Conservation (phyloP, 2,113 vertebrate species). For the Triplophysa tibetana region DNA sequence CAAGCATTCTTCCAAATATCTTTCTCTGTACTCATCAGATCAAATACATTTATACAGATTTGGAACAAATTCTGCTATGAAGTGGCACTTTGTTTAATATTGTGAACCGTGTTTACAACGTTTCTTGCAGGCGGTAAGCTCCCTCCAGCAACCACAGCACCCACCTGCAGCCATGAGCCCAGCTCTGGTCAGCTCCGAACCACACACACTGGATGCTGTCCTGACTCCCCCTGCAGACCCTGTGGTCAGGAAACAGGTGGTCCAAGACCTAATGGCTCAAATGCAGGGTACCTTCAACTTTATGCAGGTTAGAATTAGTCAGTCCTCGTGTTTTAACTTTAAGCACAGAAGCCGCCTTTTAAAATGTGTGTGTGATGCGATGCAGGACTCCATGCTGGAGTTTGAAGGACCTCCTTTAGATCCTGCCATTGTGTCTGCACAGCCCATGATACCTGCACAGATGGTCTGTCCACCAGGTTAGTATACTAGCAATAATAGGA, state of each 20-base stretch:
- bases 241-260: constrained; percentile 88
- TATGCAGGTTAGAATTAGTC: constrained; percentile 84
- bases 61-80: neutral
- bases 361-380: neutral
- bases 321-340: neutral
- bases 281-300: constrained; percentile 99
- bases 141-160: constrained; percentile 69
- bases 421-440: constrained; percentile 96
- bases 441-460: constrained; percentile 94
- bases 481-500: neutral
- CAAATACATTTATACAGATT: too few relatives aligned
- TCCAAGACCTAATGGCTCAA: constrained; percentile 98
- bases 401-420: constrained; percentile 95
- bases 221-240: constrained; percentile 83
- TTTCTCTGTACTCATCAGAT: too few relatives aligned
- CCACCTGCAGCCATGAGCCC: constrained; percentile 61
- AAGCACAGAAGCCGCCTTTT: neutral
- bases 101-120: too few relatives aligned
- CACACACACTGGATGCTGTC: constrained; percentile 75
- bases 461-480: constrained; percentile 86
- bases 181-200: constrained; percentile 55
- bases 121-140: constrained; percentile 64
- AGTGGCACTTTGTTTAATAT: too few relatives aligned
- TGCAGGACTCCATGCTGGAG: constrained; percentile 95
- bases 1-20: too few relatives aligned